These are phyloP conservation scores for Margarornis squamiger DNA, from an alignment of 2,797 vertebrate genomes.

Conservation along the genomic window DNA sequence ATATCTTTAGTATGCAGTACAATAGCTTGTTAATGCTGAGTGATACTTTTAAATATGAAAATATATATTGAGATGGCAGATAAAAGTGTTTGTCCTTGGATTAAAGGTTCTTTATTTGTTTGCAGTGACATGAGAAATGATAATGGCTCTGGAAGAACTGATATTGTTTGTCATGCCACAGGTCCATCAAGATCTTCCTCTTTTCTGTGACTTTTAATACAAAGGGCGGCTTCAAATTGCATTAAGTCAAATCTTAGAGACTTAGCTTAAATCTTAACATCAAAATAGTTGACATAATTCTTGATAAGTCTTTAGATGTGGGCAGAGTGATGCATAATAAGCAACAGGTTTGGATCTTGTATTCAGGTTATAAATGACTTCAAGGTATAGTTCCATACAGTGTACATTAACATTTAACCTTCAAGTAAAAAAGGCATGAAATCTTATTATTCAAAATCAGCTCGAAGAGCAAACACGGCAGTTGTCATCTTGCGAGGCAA, in stretches of 20 bases:
- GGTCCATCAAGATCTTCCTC: neutral
- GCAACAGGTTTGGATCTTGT: neutral
- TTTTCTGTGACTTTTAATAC: constrained; percentile 40
- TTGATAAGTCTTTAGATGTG: neutral
- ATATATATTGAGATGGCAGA: constrained; percentile 12
- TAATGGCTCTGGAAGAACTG: constrained; percentile 18
- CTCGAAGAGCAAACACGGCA: neutral
- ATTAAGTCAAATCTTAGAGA: constrained; percentile 6
- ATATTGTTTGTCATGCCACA: constrained; percentile 51
- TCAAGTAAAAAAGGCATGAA: neutral
- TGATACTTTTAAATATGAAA: constrained; percentile 36
- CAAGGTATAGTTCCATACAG: neutral
- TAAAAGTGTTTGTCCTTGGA: constrained; percentile 46
- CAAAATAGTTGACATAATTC: constrained; percentile 19
- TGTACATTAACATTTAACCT: constrained; percentile 12
- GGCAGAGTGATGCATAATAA: neutral
- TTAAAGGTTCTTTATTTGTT: constrained; percentile 60
- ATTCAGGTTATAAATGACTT: neutral
- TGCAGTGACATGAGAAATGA: constrained; percentile 52
- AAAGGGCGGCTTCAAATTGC: neutral
- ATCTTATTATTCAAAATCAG: neutral
- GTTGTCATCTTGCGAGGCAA: neutral
- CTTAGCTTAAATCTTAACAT: constrained; percentile 35
- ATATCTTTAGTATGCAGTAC: neutral
- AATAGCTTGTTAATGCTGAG: neutral